phyloP scores from a whole-genome alignment of 2,888 invertebrate genomes.

The Hipparchia sbordonii region DNA sequence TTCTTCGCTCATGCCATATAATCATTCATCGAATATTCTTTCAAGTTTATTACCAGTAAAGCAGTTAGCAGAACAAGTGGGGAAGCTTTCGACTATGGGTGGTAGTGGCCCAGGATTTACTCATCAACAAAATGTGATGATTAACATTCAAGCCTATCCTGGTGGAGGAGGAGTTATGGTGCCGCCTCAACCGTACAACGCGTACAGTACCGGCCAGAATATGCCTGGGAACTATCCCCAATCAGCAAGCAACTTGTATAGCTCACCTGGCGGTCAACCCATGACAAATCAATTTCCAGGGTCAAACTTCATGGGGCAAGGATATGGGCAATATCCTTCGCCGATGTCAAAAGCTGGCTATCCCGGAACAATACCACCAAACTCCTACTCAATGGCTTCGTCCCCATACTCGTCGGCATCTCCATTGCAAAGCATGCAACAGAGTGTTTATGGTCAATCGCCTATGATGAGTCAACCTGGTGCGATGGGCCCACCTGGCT shows the following conservation, averaged over 20 bases:
- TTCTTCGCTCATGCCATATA: constrained; percentile 67
- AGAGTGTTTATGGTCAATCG: constrained; percentile 68
- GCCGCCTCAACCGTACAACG: constrained; percentile 72
- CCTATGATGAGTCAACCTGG: constrained; percentile 52
- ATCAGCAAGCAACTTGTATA: constrained; percentile 67
- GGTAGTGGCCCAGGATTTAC: constrained; percentile 66
- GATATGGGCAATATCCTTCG: constrained; percentile 61
- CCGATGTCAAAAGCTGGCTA: constrained; percentile 65
- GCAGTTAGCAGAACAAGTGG: constrained; percentile 76
- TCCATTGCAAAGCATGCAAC: constrained; percentile 76
- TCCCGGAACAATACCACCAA: constrained; percentile 56
- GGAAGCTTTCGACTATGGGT: constrained; percentile 67
- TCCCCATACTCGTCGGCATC: constrained; percentile 63
- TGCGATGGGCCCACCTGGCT: constrained; percentile 57
- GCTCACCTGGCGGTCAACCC: constrained; percentile 55
- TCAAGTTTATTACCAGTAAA: constrained; percentile 74
- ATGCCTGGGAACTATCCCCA: constrained; percentile 68
- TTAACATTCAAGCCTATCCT: constrained; percentile 85
- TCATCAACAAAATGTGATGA: constrained; percentile 85
- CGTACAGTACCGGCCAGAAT: constrained; percentile 64
- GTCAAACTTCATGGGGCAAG: constrained; percentile 59
- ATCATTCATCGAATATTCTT: constrained; percentile 61
- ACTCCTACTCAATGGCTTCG: constrained; percentile 56
- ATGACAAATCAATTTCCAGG: constrained; percentile 52
- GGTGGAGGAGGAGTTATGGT: constrained; percentile 77